phyloP scores from a whole-genome alignment of 2,797 vertebrate genomes.

The Lemur catta region DNA sequence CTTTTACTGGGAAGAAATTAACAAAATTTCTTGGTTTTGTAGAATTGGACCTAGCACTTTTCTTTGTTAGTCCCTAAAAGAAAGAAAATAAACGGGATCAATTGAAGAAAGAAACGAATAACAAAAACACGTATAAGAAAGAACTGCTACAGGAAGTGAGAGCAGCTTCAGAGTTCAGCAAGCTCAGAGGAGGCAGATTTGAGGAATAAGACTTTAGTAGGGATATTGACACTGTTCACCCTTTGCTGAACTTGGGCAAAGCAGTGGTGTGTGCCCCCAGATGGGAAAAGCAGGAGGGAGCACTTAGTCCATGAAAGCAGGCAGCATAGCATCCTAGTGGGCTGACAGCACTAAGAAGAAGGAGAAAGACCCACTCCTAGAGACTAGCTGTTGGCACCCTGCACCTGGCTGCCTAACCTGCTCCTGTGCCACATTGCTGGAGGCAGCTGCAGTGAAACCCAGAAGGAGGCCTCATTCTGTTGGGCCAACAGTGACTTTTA shows the following conservation, averaged over 20 bases:
- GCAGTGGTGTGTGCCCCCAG: not conserved
- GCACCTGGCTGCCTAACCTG: too few species aligned
- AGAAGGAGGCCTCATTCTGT: not conserved
- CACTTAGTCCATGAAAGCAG: not conserved
- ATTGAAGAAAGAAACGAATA: not conserved
- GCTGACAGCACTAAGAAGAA: too few species aligned
- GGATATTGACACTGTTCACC: accelerated
- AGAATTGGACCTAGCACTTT: not conserved
- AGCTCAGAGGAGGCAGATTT: not conserved
- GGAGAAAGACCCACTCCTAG: not conserved
- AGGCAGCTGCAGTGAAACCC: not conserved
- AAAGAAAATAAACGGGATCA: not conserved
- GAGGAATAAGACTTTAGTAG: accelerated
- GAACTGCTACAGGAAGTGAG: not conserved
- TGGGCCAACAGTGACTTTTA: not conserved
- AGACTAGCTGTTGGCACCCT: not conserved
- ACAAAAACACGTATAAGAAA: not conserved
- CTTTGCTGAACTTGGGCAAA: not conserved
- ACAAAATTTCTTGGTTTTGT: not conserved
- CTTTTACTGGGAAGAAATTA: not conserved
- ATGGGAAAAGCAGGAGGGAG: not conserved
- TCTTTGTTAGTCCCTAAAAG: not conserved
- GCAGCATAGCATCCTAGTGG: too few species aligned
- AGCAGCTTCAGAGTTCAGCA: not conserved
- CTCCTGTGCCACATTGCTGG: not conserved